Base-by-base conservation (phyloP, 2,797 vertebrate genomes). In the Liparis tanakae region DNA sequence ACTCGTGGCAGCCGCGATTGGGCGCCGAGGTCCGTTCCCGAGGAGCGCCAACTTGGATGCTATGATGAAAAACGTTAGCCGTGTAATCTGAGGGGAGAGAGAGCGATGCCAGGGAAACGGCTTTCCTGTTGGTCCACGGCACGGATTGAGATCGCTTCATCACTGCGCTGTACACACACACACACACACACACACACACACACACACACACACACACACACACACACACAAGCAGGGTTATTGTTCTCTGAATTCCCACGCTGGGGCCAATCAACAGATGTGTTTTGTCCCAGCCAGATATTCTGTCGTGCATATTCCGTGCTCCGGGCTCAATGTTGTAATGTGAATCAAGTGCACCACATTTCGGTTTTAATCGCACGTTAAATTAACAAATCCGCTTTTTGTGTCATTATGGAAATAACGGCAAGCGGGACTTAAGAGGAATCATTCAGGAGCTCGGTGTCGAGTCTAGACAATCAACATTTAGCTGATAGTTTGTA, bases 251-350 rank as follows among this genome's bases (percentile, higher is more conserved):
- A 79, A 89, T 90, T 91, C 86, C 87, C 87, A 79, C 76, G 54
- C 81, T 86, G 89, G 70, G 74, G 86, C 85, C 90, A 88, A 88
- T 87, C 87, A 87, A 88, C 86, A 89, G 86, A 91, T 92, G 89
- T 86, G 78, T 30, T 30, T 30, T 30, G 75, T 73, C 57, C 48
- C 48, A 60, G 43, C 30, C 59, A 43, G 74, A 82, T 78, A 74
- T 72, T 68, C 51, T 69, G 58, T 76, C 80, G 80, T 72, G 79
- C 62, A 78, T 53, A 80, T 74, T 67, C n/a, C n/a, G n/a, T n/a
- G 39, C 68, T 76, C 3, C 0, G 9, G 37, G 36, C 41, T 22
- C 2, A 5, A 17, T 59, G 15, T n/a, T 34, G 14, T 9, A 43
- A 30, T 46, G n/a, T 36, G 25, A 67, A 43, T 36, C 22, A 39